Base-by-base conservation (phyloP, 2,797 vertebrate genomes). In the Rhynchotus rufescens region DNA sequence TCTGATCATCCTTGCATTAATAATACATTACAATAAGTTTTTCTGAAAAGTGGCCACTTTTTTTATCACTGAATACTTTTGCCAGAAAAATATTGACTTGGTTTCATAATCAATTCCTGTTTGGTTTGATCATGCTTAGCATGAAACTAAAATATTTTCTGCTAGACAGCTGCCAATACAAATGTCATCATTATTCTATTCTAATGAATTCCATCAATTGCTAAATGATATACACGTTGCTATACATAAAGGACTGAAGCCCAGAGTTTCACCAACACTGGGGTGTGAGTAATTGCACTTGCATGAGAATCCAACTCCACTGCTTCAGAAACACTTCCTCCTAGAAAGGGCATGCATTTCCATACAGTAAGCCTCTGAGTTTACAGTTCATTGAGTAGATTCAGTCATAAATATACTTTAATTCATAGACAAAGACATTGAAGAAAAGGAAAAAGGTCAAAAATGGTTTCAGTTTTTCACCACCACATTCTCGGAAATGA, bases 1-100 rank as follows among this genome's bases (percentile, higher is more conserved):
- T 98, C 97, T 97, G 97, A 98, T 98, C 96, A 96, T 98, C 97
- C 97, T 95, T 87, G 88, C 91, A 97, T 98, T 97, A 97, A 98
- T 98, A 98, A 98, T 97, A 94, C 95, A 98, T 97, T 95, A 97
- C 84, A 93, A 82, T 91, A 92, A 96, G 95, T 97, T 97, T 95
- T 89, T 96, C 79, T 95, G 95, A 97, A 96, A 97, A 95, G 85
- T 86, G 59, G 84, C 83, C 86, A 91, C 82, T 82, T 90, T 95
- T 95, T 80, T 82, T 74, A 23, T 92, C 69, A 80, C 76, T 68
- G 93, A 97, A 96, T 92, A 78, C 84, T 97, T 97, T 96, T 88
- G 62, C 95, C 86, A 95, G 93, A 78, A 95, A 96, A 97, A 97
- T 97, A 98, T 96, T 97, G 96, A 97, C 96, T 96, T 90, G 94